A percentile compares a stretch with the other conserved stretches of the same genome.
Conservation (phyloP, 2,113 vertebrate species). For the Scolopax mira region DNA sequence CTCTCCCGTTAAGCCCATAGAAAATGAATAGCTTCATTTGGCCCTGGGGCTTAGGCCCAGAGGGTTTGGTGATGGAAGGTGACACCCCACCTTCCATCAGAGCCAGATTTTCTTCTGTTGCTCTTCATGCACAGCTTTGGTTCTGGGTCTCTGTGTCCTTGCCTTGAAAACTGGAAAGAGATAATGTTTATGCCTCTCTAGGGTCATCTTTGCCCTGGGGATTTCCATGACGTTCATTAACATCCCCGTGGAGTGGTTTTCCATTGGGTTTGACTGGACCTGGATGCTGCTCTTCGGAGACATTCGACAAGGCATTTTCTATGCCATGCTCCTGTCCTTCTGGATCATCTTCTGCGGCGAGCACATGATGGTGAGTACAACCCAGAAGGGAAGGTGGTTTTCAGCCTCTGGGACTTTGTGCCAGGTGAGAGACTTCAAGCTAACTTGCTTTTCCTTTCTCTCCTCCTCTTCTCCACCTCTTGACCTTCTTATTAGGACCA, state of each 20-base stretch:
- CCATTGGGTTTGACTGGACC: slow-evolving; percentile 96
- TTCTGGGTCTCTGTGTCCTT: background rate
- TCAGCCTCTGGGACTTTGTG: fast-evolving
- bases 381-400: background rate
- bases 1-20: background rate
- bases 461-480: background rate
- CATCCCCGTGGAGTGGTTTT: slow-evolving; percentile 98
- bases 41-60: background rate
- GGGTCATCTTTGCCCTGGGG: slow-evolving; percentile 94
- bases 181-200: slow-evolving; percentile 55
- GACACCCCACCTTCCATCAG: background rate
- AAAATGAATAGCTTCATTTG: background rate
- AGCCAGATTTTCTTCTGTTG: background rate
- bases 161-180: background rate
- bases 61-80: background rate
- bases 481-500: slow-evolving; percentile 81
- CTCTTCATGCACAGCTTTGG: background rate
- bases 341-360: slow-evolving; percentile 99
- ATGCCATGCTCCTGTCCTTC: slow-evolving; percentile 96
- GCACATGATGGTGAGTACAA: slow-evolving; percentile 90
- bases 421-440: background rate
- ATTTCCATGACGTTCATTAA: slow-evolving; percentile 99
- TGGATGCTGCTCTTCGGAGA: slow-evolving; percentile 98
- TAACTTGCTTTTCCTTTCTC: background rate
- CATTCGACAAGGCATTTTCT: slow-evolving; percentile 97